Percentiles rank a stretch among this genome's conserved stretches.
These are phyloP conservation scores for Micrasema longulum DNA, from an alignment of 1,140 invertebrate genomes.

Conservation along the genomic window DNA sequence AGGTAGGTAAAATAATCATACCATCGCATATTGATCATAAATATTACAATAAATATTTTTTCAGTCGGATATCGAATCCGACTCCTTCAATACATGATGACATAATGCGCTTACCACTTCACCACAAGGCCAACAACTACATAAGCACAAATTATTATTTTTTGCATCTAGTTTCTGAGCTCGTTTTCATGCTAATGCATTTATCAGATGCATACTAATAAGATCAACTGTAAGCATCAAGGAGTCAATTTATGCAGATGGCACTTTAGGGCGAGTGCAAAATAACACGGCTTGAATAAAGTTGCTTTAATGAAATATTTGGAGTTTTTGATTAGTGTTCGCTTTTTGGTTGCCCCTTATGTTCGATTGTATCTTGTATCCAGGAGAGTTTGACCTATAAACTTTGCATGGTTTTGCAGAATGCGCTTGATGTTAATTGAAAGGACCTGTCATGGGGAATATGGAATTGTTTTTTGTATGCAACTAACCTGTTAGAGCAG, in stretches of 20 bases:
- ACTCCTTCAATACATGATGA: too few species aligned
- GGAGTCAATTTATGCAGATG: background rate
- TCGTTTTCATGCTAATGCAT: background rate
- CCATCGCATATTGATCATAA: too few species aligned
- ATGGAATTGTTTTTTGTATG: too few species aligned
- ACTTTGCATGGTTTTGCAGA: slow-evolving; percentile 35
- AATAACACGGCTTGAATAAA: background rate
- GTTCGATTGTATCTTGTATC: background rate
- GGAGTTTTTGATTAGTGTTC: background rate
- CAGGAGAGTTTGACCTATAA: slow-evolving; percentile 14
- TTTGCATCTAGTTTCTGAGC: background rate
- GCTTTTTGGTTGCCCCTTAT: background rate
- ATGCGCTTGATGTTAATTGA: slow-evolving; percentile 51
- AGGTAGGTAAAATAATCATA: too few species aligned
- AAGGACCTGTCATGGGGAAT: slow-evolving; percentile 31
- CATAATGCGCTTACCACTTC: too few species aligned
- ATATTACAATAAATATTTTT: too few species aligned
- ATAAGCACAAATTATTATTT: background rate
- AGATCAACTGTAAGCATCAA: too few species aligned
- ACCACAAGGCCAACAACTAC: too few species aligned
- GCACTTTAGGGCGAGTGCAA: background rate
- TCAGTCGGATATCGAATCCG: too few species aligned
- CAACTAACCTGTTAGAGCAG: too few species aligned
- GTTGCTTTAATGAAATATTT: background rate
- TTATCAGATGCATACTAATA: slow-evolving; percentile 12